Evolutionary conservation across 2,113 vertebrate genomes (phyloP), one percentile per base, ranked within the genome.

Genomic region (Platycercus adscitus): DNA sequence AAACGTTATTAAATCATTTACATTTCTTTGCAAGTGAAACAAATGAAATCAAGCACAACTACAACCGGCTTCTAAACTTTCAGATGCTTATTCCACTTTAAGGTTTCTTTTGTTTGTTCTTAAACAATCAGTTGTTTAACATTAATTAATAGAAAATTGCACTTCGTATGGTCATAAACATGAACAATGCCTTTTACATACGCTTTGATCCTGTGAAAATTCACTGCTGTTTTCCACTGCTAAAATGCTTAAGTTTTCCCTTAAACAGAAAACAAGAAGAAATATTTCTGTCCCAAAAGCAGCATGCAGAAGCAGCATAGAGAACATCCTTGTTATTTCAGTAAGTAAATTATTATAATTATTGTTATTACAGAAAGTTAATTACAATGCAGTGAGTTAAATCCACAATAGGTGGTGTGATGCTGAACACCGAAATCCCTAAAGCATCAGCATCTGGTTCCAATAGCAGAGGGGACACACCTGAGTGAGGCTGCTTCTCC

Each of bases 281-380:
- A 53, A 90, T 13, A 66, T 60, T 86, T 80, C 63, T 93, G 85
- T 25, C 78, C 89, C 55, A 81, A 80, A 94, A 95, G 20, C 88
- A 93, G 76, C 63, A 46, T n/a, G 66, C 70, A 91, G 66, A 87
- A 84, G 81, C 75, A 81, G 86, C 47, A 13, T 13, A 56, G 71
- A 92, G 92, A 93, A 76, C 77, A 87, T 89, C 83, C 79, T 93
- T 91, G 49, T 95, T 93, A 89, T 89, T 91, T 96, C 66, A 92
- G 81, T n/a, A n/a, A 93, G 89, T 69, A 91, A 96, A 97, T 95
- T 92, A 89, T 89, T 69, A 44, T 86, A 95, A 96, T 95, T 87
- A 89, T 95, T 96, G 95, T 89, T 96, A 95, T 91, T 95, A 94
- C 86, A 84, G 93, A 69, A 66, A 85, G 78, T 73, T 93, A 92